A percentile compares a stretch with the other conserved stretches of the same genome.
Conservation (phyloP, 2,113 vertebrate species). For the Dasyprocta punctata region DNA sequence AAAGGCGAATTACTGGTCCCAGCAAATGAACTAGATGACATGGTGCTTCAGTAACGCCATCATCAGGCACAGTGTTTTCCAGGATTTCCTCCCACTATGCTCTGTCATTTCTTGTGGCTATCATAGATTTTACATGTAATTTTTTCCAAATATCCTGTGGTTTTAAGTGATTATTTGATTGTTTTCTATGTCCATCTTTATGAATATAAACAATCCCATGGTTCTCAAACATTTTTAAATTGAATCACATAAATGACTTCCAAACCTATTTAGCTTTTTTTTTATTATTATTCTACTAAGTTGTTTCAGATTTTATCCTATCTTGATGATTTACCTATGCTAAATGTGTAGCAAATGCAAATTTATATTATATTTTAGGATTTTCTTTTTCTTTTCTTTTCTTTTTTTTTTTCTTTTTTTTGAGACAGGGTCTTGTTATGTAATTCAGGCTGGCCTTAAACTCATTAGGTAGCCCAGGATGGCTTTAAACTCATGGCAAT, state of each 20-base stretch:
- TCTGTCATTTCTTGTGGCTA: neutral
- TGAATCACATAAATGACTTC: neutral
- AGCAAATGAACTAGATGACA: neutral
- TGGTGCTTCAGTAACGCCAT: too few species aligned
- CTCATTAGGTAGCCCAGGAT: neutral
- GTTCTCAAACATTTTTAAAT: neutral
- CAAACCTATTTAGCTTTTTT: neutral
- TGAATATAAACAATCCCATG: neutral
- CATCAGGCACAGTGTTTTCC: neutral
- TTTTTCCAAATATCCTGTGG: neutral
- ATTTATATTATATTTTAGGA: neutral
- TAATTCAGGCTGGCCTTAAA: neutral
- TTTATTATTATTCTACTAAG: neutral
- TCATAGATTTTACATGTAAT: fast-evolving
- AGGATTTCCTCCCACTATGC: neutral
- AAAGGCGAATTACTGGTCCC: too few species aligned
- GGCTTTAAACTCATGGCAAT: neutral
- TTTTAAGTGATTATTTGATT: neutral
- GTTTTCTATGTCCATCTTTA: neutral
- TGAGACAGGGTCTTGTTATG: neutral
- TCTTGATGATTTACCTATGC: neutral
- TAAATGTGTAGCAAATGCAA: neutral
- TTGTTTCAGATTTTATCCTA: neutral
- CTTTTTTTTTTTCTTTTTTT: too few species aligned
- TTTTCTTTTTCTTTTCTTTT: too few species aligned